Percentiles rank a stretch among this genome's conserved stretches.
These are phyloP conservation scores for Manacus vitellinus DNA, from an alignment of 2,113 vertebrate genomes.

Conservation along the genomic window DNA sequence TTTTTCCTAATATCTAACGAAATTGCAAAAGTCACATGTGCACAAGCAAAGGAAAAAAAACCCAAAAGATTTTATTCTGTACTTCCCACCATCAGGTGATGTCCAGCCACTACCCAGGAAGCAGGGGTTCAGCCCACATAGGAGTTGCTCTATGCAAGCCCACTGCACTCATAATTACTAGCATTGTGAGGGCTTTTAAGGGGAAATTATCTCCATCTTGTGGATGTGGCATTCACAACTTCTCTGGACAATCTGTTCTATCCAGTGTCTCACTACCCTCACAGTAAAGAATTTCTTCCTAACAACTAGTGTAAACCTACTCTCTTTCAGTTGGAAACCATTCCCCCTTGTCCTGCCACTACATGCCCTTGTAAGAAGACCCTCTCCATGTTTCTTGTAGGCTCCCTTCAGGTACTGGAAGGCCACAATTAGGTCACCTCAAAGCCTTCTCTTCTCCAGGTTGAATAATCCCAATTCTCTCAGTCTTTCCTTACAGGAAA, in stretches of 20 bases:
- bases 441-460: background rate
- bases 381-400: background rate
- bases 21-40: background rate
- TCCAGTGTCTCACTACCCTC: background rate
- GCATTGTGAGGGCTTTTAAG: background rate
- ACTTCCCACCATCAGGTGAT: background rate
- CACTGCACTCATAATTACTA: background rate
- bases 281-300: background rate
- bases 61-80: background rate
- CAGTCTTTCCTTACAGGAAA: background rate
- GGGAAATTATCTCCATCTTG: background rate
- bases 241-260: background rate
- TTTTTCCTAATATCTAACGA: background rate
- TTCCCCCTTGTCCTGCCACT: background rate
- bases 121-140: background rate
- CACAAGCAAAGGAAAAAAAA: background rate
- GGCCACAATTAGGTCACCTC: background rate
- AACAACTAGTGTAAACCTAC: background rate
- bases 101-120: background rate
- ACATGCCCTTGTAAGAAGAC: background rate
- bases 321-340: background rate
- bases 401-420: background rate
- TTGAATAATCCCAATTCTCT: background rate
- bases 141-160: background rate
- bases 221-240: background rate